These are phyloP conservation scores for Chrysaora quinquecirrha DNA, from an alignment of 30 jellyfish, hydroid and myxozoan species.

Conservation along the genomic window DNA sequence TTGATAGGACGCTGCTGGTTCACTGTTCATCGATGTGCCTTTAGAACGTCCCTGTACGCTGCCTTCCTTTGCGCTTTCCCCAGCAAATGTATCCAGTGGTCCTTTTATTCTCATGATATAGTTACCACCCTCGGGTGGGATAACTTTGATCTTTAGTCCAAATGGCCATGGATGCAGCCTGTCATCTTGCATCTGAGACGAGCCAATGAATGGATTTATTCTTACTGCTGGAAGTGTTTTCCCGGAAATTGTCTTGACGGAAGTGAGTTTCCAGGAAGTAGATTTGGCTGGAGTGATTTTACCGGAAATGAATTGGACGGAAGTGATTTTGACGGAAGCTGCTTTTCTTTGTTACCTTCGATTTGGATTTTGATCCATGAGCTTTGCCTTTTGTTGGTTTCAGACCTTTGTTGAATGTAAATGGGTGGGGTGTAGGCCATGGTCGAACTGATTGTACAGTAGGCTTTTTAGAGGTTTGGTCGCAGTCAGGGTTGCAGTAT, in stretches of 20 bases:
- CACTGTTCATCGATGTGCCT: not conserved
- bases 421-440: conserved; percentile 73
- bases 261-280: not conserved
- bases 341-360: conserved; percentile 20
- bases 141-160: conserved; percentile 70
- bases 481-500: not conserved
- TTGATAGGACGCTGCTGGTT: not conserved
- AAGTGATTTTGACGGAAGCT: not conserved
- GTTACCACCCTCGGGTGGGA: conserved; percentile 85
- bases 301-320: not conserved
- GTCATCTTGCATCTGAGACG: not conserved
- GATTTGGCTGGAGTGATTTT: not conserved
- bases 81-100: conserved; percentile 73
- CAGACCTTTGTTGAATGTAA: conserved; percentile 15
- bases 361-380: conserved; percentile 3
- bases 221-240: conserved; percentile 44
- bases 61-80: conserved; percentile 22
- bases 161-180: conserved; percentile 80
- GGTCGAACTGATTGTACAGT: conserved; percentile 16
- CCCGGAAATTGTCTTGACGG: not conserved
- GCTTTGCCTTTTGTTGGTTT: conserved; percentile 16
- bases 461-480: not conserved
- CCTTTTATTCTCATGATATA: conserved; percentile 93
- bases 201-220: conserved; percentile 36
- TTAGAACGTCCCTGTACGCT: conserved; percentile 55